These are phyloP conservation scores for Cosmopolites sordidus DNA, from an alignment of 2,888 invertebrate genomes.

Conservation along the genomic window DNA sequence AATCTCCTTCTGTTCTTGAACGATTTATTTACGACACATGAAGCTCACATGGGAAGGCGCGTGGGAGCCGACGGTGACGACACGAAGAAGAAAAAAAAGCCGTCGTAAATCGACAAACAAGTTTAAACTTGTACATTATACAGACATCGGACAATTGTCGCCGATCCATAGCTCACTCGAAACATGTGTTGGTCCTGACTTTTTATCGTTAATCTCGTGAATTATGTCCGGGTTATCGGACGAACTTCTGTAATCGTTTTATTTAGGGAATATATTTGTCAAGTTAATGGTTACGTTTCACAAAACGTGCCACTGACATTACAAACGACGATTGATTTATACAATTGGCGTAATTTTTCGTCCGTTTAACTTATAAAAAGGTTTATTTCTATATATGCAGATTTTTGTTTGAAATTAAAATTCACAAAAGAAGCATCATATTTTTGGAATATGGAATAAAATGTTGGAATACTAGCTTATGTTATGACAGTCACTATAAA, in stretches of 20 bases:
- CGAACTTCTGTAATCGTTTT: conserved; percentile 7
- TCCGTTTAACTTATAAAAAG: too few species aligned
- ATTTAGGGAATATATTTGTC: conserved; percentile 6
- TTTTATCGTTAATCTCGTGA: conserved; percentile 4
- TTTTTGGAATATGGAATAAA: too few species aligned
- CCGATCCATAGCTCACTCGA: not conserved
- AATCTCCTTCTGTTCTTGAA: too few species aligned
- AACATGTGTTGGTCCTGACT: not conserved
- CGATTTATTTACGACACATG: not conserved
- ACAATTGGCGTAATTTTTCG: not conserved
- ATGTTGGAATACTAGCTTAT: too few species aligned
- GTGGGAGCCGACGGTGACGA: not conserved
- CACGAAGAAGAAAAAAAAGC: not conserved
- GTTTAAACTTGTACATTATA: conserved; percentile 1
- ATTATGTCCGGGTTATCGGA: conserved; percentile 5
- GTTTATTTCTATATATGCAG: too few species aligned
- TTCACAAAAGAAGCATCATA: too few species aligned
- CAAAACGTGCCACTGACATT: not conserved
- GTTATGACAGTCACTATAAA: too few species aligned
- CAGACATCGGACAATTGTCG: not conserved
- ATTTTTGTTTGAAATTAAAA: too few species aligned
- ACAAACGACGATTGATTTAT: not conserved
- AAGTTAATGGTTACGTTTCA: conserved; percentile 5
- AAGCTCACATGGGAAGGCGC: not conserved
- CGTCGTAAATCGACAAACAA: not conserved